Base-by-base conservation (phyloP, 2,888 invertebrate species). In the Platycheirus albimanus region DNA sequence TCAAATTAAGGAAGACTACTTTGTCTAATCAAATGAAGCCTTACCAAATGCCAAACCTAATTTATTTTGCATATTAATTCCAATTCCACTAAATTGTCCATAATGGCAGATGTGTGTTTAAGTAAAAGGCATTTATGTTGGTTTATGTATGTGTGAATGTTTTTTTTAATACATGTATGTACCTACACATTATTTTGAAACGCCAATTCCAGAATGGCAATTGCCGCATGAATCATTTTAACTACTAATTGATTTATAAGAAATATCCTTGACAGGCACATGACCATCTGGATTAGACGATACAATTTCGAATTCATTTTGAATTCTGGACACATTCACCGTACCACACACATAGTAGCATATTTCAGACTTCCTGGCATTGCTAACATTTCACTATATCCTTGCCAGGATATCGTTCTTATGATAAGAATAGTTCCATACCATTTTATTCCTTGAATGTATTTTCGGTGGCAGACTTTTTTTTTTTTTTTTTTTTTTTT, bases 211-310 rank as follows among this genome's bases (percentile, higher is more conserved):
- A 17, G n/a, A 41, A 58, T 41, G 17, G 8, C 58, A 61, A 63
- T 67, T 54, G 49, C 64, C 28, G 43, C 79, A 75, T 75, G 75
- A 74, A 69, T 56, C 67, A 79, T 69, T 64, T 64, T 19, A n/a
- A 45, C 38, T 70, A 51, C 61, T 75, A 80, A 80, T 80, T 80
- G 75, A 80, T 75, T 75, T 80, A 78, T 49, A 58, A 41, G 30
- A 33, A 33, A 49, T 54, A 41, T 38, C n/a, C 36, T 56, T 45
- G 71, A 33, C 58, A 43, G 36, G 38, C 49, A 58, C 78, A 78
- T 71, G 69, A 19, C 61, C 69, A 75, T 80, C 56, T 64, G 43
- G 17, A 61, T 17, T 20, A 54, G 8, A 58, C 24, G 56, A 41
- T 63, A 69, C 63, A 69, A 45, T 63, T 74, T 74, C 15, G 30